These are phyloP conservation scores for Psophia crepitans DNA, from an alignment of 2,113 vertebrate species.

Conservation along the genomic window DNA sequence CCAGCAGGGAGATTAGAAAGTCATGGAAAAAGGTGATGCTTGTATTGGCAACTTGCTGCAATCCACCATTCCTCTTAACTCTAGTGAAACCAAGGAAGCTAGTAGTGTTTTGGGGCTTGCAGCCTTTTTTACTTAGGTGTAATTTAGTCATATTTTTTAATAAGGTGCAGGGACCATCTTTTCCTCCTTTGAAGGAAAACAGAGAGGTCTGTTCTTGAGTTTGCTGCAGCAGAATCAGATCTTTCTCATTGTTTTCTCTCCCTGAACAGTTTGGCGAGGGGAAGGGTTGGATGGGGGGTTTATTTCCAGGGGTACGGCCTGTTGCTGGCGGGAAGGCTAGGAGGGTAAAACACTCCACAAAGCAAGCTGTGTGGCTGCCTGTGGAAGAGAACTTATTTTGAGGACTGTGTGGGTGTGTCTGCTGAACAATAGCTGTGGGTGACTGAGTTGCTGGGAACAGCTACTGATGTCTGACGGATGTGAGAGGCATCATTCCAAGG, in stretches of 20 bases:
- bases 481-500: not conserved
- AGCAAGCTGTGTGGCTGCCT: not conserved
- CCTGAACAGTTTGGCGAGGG: not conserved
- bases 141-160: not conserved
- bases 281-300: not conserved
- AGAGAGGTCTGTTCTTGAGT: not conserved
- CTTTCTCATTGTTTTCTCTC: not conserved
- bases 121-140: not conserved
- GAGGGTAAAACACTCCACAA: not conserved
- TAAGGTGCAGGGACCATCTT: not conserved
- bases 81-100: not conserved
- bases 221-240: not conserved
- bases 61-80: not conserved
- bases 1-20: not conserved
- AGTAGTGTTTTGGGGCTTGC: not conserved
- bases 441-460: not conserved
- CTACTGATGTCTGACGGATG: not conserved
- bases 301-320: not conserved
- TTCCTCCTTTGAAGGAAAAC: not conserved
- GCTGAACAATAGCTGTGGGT: not conserved
- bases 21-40: not conserved
- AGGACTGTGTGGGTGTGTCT: not conserved
- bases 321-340: not conserved
- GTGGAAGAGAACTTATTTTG: not conserved
- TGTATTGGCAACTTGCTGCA: not conserved